Evolutionary conservation across 2,797 vertebrate species (phyloP).

Genomic region (Eulemur rubriventer): DNA sequence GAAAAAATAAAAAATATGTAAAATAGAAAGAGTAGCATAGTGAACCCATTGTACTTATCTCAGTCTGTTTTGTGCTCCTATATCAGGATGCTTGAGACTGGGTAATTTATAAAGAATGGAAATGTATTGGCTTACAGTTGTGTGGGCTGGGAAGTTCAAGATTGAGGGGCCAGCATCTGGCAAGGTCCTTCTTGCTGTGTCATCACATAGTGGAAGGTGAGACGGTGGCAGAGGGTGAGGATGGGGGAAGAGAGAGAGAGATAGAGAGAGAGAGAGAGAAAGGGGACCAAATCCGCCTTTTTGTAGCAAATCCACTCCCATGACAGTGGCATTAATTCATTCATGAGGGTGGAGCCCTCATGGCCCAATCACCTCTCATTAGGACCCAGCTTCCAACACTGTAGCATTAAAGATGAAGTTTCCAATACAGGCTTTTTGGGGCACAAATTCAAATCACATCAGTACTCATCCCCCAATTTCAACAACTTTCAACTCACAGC

Average conservation of each 20-base stretch:
- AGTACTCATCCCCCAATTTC: neutral
- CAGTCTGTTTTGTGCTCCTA: neutral
- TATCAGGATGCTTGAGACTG: neutral
- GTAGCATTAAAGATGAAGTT: neutral
- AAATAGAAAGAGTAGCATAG: neutral
- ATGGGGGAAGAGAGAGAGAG: too few relatives aligned
- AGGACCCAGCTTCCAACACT: neutral
- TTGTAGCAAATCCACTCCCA: neutral
- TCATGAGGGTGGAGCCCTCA: neutral
- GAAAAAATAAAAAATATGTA: neutral
- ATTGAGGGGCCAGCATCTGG: neutral
- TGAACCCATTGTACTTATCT: neutral
- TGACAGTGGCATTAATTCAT: neutral
- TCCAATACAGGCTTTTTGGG: neutral
- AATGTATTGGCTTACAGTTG: neutral
- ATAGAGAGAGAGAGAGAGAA: too few relatives aligned
- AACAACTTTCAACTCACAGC: neutral
- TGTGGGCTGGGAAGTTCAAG: neutral
- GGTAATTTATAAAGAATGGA: neutral
- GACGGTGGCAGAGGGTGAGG: too few relatives aligned
- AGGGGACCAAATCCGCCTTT: neutral
- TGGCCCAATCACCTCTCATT: neutral
- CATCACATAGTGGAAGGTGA: neutral
- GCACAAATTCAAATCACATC: neutral
- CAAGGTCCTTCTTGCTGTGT: neutral